phyloP scores from a whole-genome alignment of 1,140 invertebrate genomes.

The Lordiphosa collinella region DNA sequence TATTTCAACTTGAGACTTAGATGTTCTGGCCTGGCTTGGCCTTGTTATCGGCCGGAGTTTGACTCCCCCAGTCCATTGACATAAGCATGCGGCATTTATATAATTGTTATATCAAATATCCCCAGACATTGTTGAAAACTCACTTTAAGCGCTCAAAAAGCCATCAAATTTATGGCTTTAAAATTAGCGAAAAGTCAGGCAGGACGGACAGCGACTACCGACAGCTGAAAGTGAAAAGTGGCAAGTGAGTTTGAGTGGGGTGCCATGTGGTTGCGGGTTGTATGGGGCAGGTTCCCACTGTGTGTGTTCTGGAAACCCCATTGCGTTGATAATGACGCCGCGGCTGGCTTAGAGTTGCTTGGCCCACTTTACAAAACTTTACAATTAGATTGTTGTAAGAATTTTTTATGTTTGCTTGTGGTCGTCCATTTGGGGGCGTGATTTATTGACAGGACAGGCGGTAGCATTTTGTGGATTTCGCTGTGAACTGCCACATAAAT shows the following conservation, averaged over 20 bases:
- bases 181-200: slow-evolving; percentile 47
- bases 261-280: neutral
- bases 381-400: slow-evolving; percentile 65
- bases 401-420: too few relatives aligned
- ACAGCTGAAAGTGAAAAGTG: slow-evolving; percentile 11
- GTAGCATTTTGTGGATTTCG: too few relatives aligned
- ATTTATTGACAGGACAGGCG: slow-evolving; percentile 54
- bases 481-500: slow-evolving; percentile 53
- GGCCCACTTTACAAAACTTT: slow-evolving; percentile 62
- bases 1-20: slow-evolving; percentile 31
- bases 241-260: slow-evolving; percentile 1
- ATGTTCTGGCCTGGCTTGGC: neutral
- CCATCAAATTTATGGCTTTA: slow-evolving; percentile 70
- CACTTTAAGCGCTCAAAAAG: slow-evolving; percentile 61
- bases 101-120: slow-evolving; percentile 76
- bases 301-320: slow-evolving; percentile 15
- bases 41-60: slow-evolving; percentile 44
- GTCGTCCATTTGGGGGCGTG: slow-evolving; percentile 29
- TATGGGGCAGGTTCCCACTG: neutral
- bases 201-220: neutral
- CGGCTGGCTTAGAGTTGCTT: slow-evolving; percentile 32
- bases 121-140: slow-evolving; percentile 31
- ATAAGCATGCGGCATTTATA: slow-evolving; percentile 61
- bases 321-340: slow-evolving; percentile 53
- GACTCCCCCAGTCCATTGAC: slow-evolving; percentile 44